These are phyloP conservation scores for Pseudochirops corinnae DNA, from an alignment of 2,797 vertebrate species.

Conservation along the genomic window DNA sequence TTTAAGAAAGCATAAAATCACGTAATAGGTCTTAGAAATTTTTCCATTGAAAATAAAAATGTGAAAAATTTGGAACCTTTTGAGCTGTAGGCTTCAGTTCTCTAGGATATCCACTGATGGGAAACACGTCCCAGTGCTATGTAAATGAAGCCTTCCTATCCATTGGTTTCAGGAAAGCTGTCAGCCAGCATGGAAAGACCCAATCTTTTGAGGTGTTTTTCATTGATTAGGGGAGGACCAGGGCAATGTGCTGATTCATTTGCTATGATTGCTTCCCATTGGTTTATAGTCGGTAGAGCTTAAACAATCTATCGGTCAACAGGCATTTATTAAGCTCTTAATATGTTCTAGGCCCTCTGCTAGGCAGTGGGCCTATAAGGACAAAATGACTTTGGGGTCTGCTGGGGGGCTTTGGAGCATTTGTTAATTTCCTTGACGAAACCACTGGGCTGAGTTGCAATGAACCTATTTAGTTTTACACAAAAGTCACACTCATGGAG, in stretches of 20 bases:
- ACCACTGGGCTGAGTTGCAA: neutral
- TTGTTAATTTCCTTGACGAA: neutral
- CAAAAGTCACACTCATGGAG: neutral
- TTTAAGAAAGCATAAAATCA: neutral
- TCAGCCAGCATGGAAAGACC: neutral
- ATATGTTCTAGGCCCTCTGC: neutral
- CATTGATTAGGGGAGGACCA: neutral
- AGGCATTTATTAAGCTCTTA: neutral
- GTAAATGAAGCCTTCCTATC: neutral
- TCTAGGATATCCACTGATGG: neutral
- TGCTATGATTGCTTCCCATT: neutral
- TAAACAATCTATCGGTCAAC: neutral
- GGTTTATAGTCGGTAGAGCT: neutral
- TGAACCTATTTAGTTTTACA: neutral
- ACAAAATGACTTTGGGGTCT: neutral
- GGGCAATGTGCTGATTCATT: neutral
- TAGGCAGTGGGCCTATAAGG: neutral
- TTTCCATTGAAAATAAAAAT: neutral
- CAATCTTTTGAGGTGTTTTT: neutral
- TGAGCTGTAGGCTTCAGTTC: neutral
- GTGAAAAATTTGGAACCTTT: neutral
- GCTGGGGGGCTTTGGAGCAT: neutral
- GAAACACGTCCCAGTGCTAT: neutral
- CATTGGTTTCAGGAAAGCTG: neutral
- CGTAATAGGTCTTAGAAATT: neutral